phyloP scores from a whole-genome alignment of 2,113 vertebrate genomes.

The Oncorhynchus keta region DNA sequence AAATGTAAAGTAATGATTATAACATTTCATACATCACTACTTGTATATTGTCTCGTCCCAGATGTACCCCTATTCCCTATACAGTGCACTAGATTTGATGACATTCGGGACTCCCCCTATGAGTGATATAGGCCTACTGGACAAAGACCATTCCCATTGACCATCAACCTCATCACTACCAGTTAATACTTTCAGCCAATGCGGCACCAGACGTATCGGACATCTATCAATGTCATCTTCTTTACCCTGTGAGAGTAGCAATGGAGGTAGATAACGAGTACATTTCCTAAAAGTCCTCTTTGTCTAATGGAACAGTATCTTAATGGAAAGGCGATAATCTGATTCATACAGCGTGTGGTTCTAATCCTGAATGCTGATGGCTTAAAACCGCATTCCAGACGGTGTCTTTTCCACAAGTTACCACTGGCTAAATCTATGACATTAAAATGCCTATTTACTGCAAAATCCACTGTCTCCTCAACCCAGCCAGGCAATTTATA shows the following conservation, averaged over 20 bases:
- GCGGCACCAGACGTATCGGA: slow-evolving; percentile 18
- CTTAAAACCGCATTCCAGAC: no score
- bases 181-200: neutral
- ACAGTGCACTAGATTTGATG: no score
- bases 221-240: slow-evolving; percentile 44
- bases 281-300: slow-evolving; percentile 24
- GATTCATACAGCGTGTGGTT: slow-evolving; percentile 26
- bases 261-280: slow-evolving; percentile 19
- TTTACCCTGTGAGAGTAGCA: slow-evolving; percentile 10
- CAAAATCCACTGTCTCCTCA: no score
- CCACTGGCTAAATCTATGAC: no score
- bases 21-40: neutral
- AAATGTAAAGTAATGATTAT: neutral
- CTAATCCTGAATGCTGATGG: no score
- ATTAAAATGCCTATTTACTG: no score
- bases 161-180: neutral
- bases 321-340: slow-evolving; percentile 51
- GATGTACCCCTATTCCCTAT: no score
- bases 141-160: neutral
- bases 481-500: no score
- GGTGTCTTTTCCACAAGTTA: no score
- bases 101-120: no score
- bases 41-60: no score
- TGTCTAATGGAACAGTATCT: slow-evolving; percentile 48
- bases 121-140: no score